A percentile compares a stretch with the other conserved stretches of the same genome.
phyloP scores from a whole-genome alignment of 2,797 vertebrate species.

The Bradypodion pumilum region DNA sequence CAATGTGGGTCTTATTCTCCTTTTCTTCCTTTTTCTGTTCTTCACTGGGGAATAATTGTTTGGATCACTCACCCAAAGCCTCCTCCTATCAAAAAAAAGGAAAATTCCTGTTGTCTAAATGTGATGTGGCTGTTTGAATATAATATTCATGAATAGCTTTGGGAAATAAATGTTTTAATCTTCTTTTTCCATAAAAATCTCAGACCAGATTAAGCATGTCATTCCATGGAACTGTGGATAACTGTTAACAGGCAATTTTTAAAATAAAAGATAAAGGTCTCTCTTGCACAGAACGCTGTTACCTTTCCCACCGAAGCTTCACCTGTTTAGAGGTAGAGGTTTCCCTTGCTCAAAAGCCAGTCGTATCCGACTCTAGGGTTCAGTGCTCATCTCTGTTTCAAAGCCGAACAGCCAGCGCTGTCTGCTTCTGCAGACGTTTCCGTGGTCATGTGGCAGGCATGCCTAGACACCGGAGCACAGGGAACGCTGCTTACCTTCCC shows the following conservation, averaged over 20 bases:
- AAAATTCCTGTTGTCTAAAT: neutral
- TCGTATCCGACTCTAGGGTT: too few species aligned
- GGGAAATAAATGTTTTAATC: conserved; percentile 17
- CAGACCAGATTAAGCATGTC: neutral
- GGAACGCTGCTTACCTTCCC: too few species aligned
- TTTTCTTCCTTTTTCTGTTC: neutral
- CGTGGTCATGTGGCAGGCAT: too few species aligned
- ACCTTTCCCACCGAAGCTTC: too few species aligned
- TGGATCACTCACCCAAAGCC: neutral
- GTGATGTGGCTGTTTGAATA: conserved; percentile 13
- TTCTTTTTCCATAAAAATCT: neutral
- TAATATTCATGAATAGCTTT: conserved; percentile 22
- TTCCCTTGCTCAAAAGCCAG: too few species aligned
- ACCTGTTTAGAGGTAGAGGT: too few species aligned
- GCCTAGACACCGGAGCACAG: too few species aligned
- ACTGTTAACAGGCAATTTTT: neutral
- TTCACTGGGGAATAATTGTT: neutral
- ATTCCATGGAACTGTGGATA: neutral
- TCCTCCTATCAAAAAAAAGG: neutral
- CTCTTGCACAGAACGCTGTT: too few species aligned
- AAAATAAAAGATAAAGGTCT: too few species aligned
- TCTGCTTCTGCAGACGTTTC: too few species aligned
- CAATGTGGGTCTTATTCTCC: neutral
- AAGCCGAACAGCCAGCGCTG: too few species aligned
- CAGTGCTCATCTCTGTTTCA: too few species aligned